Base-by-base conservation (phyloP, 2,888 invertebrate genomes). In the Brassicogethes aeneus region DNA sequence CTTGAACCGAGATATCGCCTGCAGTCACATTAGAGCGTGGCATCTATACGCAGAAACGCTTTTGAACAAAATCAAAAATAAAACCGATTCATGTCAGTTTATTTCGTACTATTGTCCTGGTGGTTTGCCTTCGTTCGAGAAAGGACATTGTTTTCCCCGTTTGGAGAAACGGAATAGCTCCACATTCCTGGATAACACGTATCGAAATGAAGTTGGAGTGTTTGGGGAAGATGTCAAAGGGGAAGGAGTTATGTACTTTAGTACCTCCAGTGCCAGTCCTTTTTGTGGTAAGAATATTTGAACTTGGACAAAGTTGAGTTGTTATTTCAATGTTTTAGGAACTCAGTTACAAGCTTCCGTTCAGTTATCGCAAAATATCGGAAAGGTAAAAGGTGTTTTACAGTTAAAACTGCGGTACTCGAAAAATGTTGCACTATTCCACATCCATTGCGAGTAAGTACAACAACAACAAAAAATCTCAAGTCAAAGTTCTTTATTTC, bases 221-320 rank as follows among this genome's bases (percentile, higher is more conserved):
- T 56, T 68, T 40, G 69, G 72, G 0, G 66, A 68, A 43, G 60
- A 65, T 44, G 62, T 60, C 3, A 55, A 50, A 46, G 72, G 70
- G 7, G 59, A 70, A 40, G 78, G 77, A 23, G 69, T 73, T 32
- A 71, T 76, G 62, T 77, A 74, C 56, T 64, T 77, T 30, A 62
- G 69, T 1, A 77, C 77, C 1, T 65, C 70, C 51, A 66, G 65
- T 23, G 53, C 69, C 33, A 48, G 60, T 36, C 74, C 74, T 8
- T 77, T 63, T 59, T 78, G 78, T 59, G 78, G 78, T 72, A 69
- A 57, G n/a, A n/a, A n/a, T n/a, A n/a, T n/a, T n/a, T n/a, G n/a
- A n/a, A n/a, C n/a, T n/a, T n/a, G n/a, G n/a, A n/a, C n/a, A n/a
- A n/a, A n/a, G n/a, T n/a, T n/a, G n/a, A n/a, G n/a, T n/a, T n/a